Conservation (phyloP, 2,888 invertebrate species). For the Tetrapedia diversipes region DNA sequence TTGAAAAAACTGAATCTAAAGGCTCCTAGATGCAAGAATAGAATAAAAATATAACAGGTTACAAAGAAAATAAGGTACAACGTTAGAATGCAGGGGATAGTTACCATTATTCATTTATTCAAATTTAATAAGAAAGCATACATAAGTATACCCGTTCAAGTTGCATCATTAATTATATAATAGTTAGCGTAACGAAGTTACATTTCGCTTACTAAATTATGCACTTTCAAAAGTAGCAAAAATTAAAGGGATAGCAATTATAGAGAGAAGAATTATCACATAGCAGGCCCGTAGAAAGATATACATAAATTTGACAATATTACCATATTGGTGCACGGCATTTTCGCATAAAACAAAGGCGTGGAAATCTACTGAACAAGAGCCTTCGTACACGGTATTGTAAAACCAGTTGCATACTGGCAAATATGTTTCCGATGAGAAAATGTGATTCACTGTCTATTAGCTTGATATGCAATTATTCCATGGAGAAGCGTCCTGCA, state of each 20-base stretch:
- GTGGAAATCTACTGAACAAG: conserved; percentile 6
- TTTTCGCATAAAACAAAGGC: conserved; percentile 7
- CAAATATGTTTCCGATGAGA: conserved; percentile 32
- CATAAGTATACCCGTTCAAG: no score
- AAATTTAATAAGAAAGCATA: no score
- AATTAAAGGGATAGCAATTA: not conserved
- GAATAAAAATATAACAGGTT: no score
- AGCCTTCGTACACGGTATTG: not conserved
- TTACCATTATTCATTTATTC: no score
- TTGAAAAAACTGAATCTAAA: no score
- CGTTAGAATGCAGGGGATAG: no score
- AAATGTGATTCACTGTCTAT: conserved; percentile 33
- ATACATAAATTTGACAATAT: conserved; percentile 2
- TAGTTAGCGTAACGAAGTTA: no score
- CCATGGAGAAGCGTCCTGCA: conserved; percentile 5
- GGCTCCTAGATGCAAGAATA: no score
- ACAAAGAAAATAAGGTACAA: no score
- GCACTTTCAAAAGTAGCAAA: not conserved
- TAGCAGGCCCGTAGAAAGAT: not conserved
- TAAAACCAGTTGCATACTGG: conserved; percentile 1
- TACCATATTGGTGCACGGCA: not conserved
- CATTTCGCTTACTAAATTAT: not conserved
- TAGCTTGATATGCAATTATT: conserved; percentile 28
- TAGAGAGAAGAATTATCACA: not conserved
- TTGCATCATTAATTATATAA: no score